These are phyloP conservation scores for Oncorhynchus masou DNA, from an alignment of 2,113 vertebrate genomes.

Conservation along the genomic window DNA sequence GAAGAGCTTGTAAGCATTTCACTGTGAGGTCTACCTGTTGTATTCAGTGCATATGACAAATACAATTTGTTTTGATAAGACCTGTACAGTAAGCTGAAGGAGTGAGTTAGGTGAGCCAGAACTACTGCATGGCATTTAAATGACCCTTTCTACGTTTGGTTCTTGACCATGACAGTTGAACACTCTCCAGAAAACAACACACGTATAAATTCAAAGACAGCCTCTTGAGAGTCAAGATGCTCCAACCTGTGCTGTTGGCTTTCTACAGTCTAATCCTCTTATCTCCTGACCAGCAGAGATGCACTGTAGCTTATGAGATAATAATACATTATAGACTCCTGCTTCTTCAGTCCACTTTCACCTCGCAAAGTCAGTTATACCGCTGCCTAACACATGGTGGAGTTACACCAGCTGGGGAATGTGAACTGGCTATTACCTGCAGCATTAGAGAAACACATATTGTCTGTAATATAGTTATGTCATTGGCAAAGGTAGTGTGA, in stretches of 20 bases:
- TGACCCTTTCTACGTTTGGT: neutral
- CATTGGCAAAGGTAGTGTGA: too few relatives aligned
- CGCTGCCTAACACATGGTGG: neutral
- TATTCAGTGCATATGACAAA: neutral
- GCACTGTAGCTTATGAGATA: constrained; percentile 3
- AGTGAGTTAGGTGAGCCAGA: neutral
- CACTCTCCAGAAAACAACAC: neutral
- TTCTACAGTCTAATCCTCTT: neutral
- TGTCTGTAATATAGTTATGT: neutral
- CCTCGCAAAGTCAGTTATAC: neutral
- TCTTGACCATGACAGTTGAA: neutral
- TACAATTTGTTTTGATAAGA: neutral
- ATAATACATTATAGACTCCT: neutral
- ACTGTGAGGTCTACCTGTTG: too few relatives aligned
- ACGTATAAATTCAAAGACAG: neutral
- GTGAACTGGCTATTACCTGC: neutral
- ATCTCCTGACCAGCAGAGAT: neutral
- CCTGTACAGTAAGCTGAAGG: neutral
- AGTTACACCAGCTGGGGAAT: neutral
- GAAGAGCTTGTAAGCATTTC: too few relatives aligned
- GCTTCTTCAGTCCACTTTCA: neutral
- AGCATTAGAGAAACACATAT: neutral
- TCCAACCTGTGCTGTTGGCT: neutral
- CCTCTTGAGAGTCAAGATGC: neutral
- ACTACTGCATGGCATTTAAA: neutral